Percentiles rank a stretch among this genome's conserved stretches.
These are phyloP conservation scores for Ameiurus melas DNA, from an alignment of 2,113 vertebrate genomes.

Conservation along the genomic window DNA sequence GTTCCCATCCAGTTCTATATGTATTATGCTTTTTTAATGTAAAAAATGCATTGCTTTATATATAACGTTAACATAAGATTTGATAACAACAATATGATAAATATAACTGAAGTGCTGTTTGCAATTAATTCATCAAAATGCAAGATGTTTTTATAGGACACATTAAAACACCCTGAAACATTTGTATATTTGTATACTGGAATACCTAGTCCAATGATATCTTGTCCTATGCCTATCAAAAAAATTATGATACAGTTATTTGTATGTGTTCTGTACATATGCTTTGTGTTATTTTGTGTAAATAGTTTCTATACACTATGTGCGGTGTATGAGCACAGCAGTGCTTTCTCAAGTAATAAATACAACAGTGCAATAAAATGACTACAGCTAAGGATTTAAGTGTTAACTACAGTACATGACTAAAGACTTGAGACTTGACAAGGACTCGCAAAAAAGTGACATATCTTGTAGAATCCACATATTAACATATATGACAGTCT, in stretches of 20 bases:
- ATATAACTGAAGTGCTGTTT: neutral
- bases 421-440: neutral
- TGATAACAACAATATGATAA: neutral
- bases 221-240: neutral
- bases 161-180: neutral
- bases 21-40: neutral
- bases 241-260: neutral
- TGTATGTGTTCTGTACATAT: neutral
- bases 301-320: neutral
- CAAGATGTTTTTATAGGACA: neutral
- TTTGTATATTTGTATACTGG: neutral
- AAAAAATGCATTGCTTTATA: neutral
- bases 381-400: neutral
- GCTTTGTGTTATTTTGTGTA: neutral
- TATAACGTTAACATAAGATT: neutral
- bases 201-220: neutral
- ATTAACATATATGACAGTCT: neutral
- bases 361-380: neutral
- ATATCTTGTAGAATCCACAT: neutral
- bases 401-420: neutral
- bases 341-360: neutral
- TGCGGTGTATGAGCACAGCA: neutral
- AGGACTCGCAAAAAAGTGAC: neutral
- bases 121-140: neutral
- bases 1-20: neutral